A percentile compares a stretch with the other conserved stretches of the same genome.
Conservation (phyloP, 2,113 vertebrate genomes). For the Cynoglossus semilaevis region DNA sequence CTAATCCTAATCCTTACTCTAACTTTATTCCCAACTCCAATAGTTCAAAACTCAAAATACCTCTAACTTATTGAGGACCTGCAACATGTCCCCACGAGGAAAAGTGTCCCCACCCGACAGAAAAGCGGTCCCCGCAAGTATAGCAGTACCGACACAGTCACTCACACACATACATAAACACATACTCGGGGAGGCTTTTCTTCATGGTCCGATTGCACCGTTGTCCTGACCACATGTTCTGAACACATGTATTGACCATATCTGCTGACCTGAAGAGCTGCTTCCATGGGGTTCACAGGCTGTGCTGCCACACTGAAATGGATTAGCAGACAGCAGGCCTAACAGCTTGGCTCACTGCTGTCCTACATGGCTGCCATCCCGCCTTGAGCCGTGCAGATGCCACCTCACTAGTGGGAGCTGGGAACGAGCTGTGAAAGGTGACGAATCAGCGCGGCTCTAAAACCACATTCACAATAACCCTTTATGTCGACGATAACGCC, state of each 20-base stretch:
- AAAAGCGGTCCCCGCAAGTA: not conserved
- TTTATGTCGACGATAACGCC: conserved; percentile 12
- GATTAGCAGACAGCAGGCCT: conserved; percentile 76
- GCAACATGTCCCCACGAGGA: conserved; percentile 7
- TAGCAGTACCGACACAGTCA: conserved; percentile 4
- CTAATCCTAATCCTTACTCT: too few relatives aligned
- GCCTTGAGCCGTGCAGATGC: conserved; percentile 79
- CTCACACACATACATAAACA: conserved; percentile 1
- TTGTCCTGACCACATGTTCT: conserved; percentile 71
- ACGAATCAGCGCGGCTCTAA: conserved; percentile 37
- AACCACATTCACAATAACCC: conserved; percentile 16
- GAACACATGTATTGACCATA: conserved; percentile 67
- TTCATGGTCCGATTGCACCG: conserved; percentile 52
- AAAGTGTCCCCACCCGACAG: too few relatives aligned
- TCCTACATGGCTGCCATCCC: conserved; percentile 69
- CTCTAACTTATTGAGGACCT: not conserved
- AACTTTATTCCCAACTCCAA: too few relatives aligned
- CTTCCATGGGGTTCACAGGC: conserved; percentile 53
- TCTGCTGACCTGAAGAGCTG: conserved; percentile 65
- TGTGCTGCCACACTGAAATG: conserved; percentile 66
- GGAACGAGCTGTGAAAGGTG: conserved; percentile 54
- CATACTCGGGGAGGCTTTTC: conserved; percentile 39
- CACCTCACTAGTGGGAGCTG: conserved; percentile 63
- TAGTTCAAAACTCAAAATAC: too few relatives aligned
- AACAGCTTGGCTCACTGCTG: conserved; percentile 71